Conservation (phyloP, 1,140 invertebrate genomes). For the Acyrthosiphon pisum region DNA sequence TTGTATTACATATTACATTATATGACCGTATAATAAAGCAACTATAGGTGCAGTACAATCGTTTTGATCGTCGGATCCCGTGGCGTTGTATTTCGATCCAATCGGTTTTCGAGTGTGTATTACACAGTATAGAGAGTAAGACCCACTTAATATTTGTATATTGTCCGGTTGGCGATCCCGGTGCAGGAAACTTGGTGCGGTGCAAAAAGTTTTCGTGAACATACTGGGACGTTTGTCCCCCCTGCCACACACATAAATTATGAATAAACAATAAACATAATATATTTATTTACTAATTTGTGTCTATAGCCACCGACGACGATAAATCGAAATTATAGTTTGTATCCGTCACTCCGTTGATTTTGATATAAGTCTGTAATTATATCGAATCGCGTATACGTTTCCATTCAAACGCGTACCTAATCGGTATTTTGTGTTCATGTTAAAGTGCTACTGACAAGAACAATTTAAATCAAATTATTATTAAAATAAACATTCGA, state of each 20-base stretch:
- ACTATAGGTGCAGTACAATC: neutral
- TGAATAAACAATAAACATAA: neutral
- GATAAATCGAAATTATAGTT: neutral
- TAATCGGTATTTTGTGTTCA: neutral
- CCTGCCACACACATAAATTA: neutral
- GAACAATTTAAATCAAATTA: neutral
- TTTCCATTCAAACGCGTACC: neutral
- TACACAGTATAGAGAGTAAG: neutral
- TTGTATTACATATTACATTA: neutral
- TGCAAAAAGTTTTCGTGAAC: neutral
- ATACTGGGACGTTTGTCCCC: neutral
- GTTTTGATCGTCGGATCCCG: neutral
- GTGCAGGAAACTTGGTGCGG: neutral
- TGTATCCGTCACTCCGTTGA: neutral
- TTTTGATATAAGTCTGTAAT: neutral
- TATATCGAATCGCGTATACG: neutral
- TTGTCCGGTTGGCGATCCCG: neutral
- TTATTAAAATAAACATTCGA: neutral
- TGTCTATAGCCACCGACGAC: neutral
- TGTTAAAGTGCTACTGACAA: neutral
- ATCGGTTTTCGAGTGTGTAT: neutral
- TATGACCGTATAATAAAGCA: neutral
- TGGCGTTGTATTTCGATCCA: neutral
- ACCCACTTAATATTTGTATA: neutral
- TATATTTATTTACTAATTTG: neutral